Base-by-base conservation (phyloP, 2,888 invertebrate species). In the Agrilus cyanescens region DNA sequence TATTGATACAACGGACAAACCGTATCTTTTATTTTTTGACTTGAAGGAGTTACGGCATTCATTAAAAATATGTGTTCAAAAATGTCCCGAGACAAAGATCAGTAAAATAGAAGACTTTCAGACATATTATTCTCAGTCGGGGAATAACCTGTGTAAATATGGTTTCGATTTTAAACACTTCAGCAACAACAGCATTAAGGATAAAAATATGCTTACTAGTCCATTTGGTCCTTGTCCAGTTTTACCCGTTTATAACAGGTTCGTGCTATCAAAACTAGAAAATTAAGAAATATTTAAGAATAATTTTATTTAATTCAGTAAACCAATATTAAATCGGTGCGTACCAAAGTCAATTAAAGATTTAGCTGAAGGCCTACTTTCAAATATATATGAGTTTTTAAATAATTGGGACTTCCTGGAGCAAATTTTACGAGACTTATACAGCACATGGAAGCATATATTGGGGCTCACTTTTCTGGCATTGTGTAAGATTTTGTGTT, bases 361-460 rank as follows among this genome's bases (percentile, higher is more conserved):
- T 41, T 66, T 81, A 8, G 73, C 80, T 1, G 69, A 72, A 32
- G 72, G 75, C 50, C 71, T 83, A 18, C 71, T 82, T 46, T 73
- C 71, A 38, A 82, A 85, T 61, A 76, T 91, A 53, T 88, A 89
- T 66, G 80, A 78, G 4, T 71, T 86, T 54, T 72, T 94, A 35
- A 91, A 94, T 60, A 84, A 82, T 54, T 88, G 90, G 82, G 89
- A 90, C 62, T 77, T 84, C 29, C 76, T 90, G 53, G 88, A 91
- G 65, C 88, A 91, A 68, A 80, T 91, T 62, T 69, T 93, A 30
- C 82, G 84, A 38, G 94, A 95, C 68, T 70, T 95, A 6, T 90
- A 89, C 60, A 80, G 82, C 46, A 85, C 88, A 32, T 91, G 91
- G 90, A 81, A 77, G 57, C 81, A 86, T 63, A 85, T 95, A 67